These are phyloP conservation scores for Glyphotaelius pellucidus DNA, from an alignment of 2,888 invertebrate genomes.

Conservation along the genomic window DNA sequence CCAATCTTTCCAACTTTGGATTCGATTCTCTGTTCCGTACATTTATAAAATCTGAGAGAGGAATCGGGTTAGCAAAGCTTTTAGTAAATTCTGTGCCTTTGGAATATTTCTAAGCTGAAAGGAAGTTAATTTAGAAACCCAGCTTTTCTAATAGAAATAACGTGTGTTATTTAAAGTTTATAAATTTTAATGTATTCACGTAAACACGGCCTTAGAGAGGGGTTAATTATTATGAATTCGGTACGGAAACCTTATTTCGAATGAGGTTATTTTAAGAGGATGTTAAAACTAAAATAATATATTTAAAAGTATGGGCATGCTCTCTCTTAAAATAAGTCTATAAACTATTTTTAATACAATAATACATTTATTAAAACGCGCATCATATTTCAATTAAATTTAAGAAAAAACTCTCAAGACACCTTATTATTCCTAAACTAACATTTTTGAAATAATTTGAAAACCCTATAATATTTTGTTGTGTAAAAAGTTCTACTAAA, in stretches of 20 bases:
- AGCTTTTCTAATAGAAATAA: background rate
- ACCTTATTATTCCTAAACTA: no score
- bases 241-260: background rate
- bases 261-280: background rate
- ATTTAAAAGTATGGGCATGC: no score
- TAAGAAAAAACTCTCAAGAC: no score
- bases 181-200: constrained; percentile 2
- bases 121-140: constrained; percentile 4
- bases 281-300: background rate
- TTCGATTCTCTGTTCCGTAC: background rate
- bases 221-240: background rate
- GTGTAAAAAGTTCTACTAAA: no score
- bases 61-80: constrained; percentile 12
- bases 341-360: no score
- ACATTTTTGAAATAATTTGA: no score
- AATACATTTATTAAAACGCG: no score
- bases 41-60: constrained; percentile 8
- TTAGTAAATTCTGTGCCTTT: background rate
- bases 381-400: no score
- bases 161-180: background rate
- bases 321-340: no score
- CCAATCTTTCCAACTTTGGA: background rate
- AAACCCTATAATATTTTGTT: no score
- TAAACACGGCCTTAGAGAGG: background rate
- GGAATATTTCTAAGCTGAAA: background rate